Evolutionary conservation across 2,888 invertebrate genomes (phyloP), one percentile per base, ranked within the genome.

Genomic region (Plusia festucae): DNA sequence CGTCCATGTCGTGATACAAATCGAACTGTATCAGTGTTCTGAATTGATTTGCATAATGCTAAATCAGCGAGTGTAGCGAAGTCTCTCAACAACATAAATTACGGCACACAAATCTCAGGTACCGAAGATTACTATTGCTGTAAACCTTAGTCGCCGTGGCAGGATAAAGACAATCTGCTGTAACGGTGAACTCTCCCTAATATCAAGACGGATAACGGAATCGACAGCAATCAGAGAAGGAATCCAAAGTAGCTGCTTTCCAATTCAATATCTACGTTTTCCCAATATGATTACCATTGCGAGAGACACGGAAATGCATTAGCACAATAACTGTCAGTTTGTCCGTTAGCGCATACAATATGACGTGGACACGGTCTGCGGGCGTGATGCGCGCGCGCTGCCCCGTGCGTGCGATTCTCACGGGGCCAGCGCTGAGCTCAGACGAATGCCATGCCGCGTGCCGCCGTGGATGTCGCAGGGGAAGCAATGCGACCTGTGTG

Each of bases 321-420:
- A 85, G 85, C 83, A 84, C 84, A 85, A 86, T 90, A 87, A 88
- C 88, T 86, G 88, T 87, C 85, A 77, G 80, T 79, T 73, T 66
- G 80, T 84, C 87, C 88, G 87, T 85, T 86, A 85, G 76, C 78
- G 82, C 76, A 82, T 78, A 85, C 85, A 84, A 83, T 88, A 85
- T 86, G 84, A 85, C 79, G 82, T 71, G 79, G 80, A 78, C 75
- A 72, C 69, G 80, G 78, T 82, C 62, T 60, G 60, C 79, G 75
- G 82, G 79, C 84, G 83, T 84, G 87, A 85, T 85, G 87, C 83
- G 85, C 84, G 57, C 66, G 78, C 85, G 82, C 73, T 70, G 75
- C 79, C 82, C 86, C 88, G 88, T 87, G 82, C 85, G 82, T 79
- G 82, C 72, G 69, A 88, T 90, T 91, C 90, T 88, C 91, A 90